A percentile compares a stretch with the other conserved stretches of the same genome.
These are phyloP conservation scores for Neosilurus hyrtlii DNA, from an alignment of 2,797 vertebrate genomes.

Conservation along the genomic window DNA sequence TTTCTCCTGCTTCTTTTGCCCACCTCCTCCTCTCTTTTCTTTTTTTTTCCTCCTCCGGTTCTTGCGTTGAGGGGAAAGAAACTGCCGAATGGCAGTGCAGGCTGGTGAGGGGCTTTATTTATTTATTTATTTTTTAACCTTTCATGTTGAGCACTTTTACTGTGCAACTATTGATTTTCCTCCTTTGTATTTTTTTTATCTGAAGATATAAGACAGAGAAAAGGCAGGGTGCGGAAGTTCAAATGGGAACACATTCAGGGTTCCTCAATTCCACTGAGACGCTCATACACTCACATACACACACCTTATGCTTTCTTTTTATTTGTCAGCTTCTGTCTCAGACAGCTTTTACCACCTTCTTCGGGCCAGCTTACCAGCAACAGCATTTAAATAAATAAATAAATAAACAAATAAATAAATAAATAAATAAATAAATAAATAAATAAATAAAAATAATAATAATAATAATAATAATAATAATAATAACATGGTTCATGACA, in stretches of 20 bases:
- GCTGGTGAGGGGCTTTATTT: slow-evolving; percentile 53
- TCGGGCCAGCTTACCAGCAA: slow-evolving; percentile 50
- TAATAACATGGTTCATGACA: slow-evolving; percentile 52
- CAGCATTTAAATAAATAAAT: no score
- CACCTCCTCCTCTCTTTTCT: slow-evolving; percentile 30
- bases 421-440: no score
- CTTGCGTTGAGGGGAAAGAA: slow-evolving; percentile 26
- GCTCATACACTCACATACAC: slow-evolving; percentile 56
- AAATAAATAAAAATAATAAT: slow-evolving; percentile 49
- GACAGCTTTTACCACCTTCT: slow-evolving; percentile 72
- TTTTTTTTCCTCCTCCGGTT: slow-evolving; percentile 42
- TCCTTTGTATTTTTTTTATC: slow-evolving; percentile 67
- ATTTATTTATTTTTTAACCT: slow-evolving; percentile 63
- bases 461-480: no score
- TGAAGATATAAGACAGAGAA: slow-evolving; percentile 65
- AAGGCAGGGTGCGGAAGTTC: slow-evolving; percentile 61
- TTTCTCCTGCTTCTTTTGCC: slow-evolving; percentile 43
- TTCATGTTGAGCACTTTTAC: slow-evolving; percentile 75
- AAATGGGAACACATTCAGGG: slow-evolving; percentile 70
- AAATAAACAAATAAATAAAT: no score
- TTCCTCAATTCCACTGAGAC: slow-evolving; percentile 61
- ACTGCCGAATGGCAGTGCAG: slow-evolving; percentile 67
- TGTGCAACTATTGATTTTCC: slow-evolving; percentile 77
- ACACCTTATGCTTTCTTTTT: slow-evolving; percentile 50
- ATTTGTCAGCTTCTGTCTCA: slow-evolving; percentile 58